Evolutionary conservation across 2,797 vertebrate species (phyloP), one percentile per base, ranked within the genome.

Genomic region (Agapornis canus): DNA sequence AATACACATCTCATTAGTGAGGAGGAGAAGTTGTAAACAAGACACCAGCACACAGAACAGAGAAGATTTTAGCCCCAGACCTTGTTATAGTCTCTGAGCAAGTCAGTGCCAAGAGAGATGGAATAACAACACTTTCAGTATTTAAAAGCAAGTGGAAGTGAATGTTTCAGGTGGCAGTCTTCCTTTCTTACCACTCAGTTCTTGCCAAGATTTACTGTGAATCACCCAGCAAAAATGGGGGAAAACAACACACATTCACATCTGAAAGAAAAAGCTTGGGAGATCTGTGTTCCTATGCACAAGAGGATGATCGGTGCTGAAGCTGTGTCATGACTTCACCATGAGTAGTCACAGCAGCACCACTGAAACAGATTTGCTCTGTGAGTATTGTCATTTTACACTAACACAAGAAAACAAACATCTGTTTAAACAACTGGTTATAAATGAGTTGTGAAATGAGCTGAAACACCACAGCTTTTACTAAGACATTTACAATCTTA

Each of bases 231-330:
- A 88, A 88, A 85, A 35, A 10, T 0, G 20, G 54, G 39, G 57
- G 45, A 43, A 85, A 89, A 56, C 49, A 95, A 26, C 20, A 86
- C 31, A 43, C 31, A 48, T n/a, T 57, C 66, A 31, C 48, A 35
- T 14, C 23, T 43, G 25, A 65, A 86, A 94, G 61, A 59, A 86
- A 84, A 66, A 71, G 70, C 45, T 66, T 79, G 54, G 39, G 43
- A 84, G 78, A 68, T 17, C 45, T 56, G 13, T 40, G 32, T 21
- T 68, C n/a, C 57, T 42, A 11, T 4, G 18, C 25, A 42, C 37
- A 90, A 79, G 31, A 66, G 48, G 32, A 48, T 4, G n/a, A 37
- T 27, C 25, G 22, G 18, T 13, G 37, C 39, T 72, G 51, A 80
- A 66, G 23, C 7, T 47, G 60, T 39, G 40, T 23, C 61, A 6